phyloP scores from a whole-genome alignment of 2,113 vertebrate species.

The Nothocercus julius region DNA sequence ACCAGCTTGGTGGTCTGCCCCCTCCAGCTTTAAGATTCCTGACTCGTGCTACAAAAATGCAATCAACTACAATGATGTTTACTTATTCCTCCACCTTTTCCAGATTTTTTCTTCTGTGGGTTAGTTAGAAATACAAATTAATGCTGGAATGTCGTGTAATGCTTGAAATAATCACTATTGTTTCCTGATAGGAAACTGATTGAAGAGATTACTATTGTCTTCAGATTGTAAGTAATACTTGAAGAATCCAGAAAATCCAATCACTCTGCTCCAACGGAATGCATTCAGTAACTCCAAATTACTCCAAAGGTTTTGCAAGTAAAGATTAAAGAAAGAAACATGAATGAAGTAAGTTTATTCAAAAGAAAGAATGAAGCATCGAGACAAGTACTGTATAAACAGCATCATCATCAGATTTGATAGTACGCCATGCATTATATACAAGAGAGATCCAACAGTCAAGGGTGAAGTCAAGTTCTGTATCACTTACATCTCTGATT shows the following conservation, averaged over 20 bases:
- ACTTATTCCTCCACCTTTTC: background rate
- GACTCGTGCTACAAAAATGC: background rate
- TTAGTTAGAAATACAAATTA: background rate
- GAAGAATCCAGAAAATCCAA: background rate
- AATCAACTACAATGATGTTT: background rate
- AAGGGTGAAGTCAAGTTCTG: background rate
- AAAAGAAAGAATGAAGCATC: background rate
- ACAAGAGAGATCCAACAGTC: background rate
- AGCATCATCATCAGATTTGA: background rate
- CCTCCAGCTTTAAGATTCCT: background rate
- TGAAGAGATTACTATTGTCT: background rate
- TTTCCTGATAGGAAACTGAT: background rate
- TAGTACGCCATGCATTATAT: background rate
- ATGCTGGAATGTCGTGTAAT: background rate
- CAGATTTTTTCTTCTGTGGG: background rate
- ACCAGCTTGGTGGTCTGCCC: background rate
- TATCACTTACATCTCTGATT: background rate
- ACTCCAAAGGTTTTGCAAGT: background rate
- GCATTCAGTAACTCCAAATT: background rate
- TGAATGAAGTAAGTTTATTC: background rate
- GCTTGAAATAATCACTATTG: background rate
- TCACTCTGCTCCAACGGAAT: background rate
- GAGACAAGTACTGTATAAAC: background rate
- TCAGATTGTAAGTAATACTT: background rate
- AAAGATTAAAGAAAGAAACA: background rate